Evolutionary conservation across 2,113 vertebrate species (phyloP).

Genomic region (Epinephelus lanceolatus): DNA sequence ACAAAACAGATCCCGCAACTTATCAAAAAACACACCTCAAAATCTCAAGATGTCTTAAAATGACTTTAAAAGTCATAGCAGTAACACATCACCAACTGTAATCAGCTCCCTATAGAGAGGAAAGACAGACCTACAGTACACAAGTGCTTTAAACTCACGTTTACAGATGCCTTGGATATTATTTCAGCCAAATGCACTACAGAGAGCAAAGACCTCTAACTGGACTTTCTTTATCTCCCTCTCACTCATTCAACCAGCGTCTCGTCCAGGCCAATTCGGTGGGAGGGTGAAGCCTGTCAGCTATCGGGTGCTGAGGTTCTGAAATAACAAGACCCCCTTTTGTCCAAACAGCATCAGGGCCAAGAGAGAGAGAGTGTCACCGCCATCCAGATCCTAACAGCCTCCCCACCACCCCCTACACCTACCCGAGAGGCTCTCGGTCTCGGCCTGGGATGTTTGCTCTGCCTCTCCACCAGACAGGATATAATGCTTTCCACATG

Average conservation of each 20-base stretch:
- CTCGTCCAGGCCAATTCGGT: constrained; percentile 17
- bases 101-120: neutral
- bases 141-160: neutral
- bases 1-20: neutral
- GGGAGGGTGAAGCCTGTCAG: constrained; percentile 60
- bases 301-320: constrained; percentile 65
- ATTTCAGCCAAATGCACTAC: neutral
- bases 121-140: neutral
- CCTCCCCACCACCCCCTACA: constrained; percentile 44
- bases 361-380: constrained; percentile 46
- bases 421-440: constrained; percentile 63
- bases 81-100: neutral
- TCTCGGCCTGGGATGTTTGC: constrained; percentile 76
- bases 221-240: constrained; percentile 28
- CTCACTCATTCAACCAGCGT: constrained; percentile 27
- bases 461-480: constrained; percentile 84
- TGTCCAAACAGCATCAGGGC: constrained; percentile 69
- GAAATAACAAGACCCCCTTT: constrained; percentile 82
- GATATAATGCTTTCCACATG: constrained; percentile 89
- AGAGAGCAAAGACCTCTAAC: constrained; percentile 4
- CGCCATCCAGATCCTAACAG: constrained; percentile 47
- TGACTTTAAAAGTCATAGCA: neutral
- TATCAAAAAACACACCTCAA: neutral
- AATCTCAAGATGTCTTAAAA: neutral
- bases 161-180: constrained; percentile 5